Base-by-base conservation (phyloP, 2,797 vertebrate species). In the Mormyrops attenuatus region DNA sequence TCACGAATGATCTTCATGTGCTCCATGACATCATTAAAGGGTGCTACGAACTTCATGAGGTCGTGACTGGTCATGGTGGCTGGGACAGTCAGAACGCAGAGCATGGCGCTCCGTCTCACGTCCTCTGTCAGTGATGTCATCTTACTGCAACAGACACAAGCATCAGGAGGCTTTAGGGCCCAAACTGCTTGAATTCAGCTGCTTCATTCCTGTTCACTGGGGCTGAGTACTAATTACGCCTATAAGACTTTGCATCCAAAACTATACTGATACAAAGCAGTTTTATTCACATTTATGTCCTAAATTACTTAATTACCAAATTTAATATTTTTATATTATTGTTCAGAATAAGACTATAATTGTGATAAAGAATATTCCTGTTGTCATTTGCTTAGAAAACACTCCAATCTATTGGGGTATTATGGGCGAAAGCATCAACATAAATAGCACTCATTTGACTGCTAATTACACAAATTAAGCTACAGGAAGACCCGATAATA, bases 1-100 rank as follows among this genome's bases (percentile, higher is more conserved):
- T 99, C 98, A 20, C 98, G 94, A 92, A 99, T 99, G 94, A 99
- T 98, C 95, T 99, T 99, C 98, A 99, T 99, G 93, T 99, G 98
- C 94, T 99, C 98, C 26, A 99, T 99, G 47, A 98, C 98, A 0
- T 99, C 98, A 2, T 98, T 98, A 93, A 97, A 99, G 0, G 97
- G 97, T 2, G 98, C 98, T 93, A 99, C 94, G 20, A 99, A 99
- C 95, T 98, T 99, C 98, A 99, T 99, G 91, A 99, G 97, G 95
- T 99, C 98, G 0, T 99, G 98, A 91, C 98, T 98, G 92, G 98
- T 99, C 98, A 99, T 99, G 20, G 98, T 97, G 0, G 98, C 97
- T 0, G 98, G 98, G 57, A 99, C 98, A 0, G 98, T 98, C 87
- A 99, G 97, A 92, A 99, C 97, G 89, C 98, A 99, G 41, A 99